These are phyloP conservation scores for Scaptomyza polygonia DNA, from an alignment of 2,888 invertebrate genomes.

Conservation along the genomic window DNA sequence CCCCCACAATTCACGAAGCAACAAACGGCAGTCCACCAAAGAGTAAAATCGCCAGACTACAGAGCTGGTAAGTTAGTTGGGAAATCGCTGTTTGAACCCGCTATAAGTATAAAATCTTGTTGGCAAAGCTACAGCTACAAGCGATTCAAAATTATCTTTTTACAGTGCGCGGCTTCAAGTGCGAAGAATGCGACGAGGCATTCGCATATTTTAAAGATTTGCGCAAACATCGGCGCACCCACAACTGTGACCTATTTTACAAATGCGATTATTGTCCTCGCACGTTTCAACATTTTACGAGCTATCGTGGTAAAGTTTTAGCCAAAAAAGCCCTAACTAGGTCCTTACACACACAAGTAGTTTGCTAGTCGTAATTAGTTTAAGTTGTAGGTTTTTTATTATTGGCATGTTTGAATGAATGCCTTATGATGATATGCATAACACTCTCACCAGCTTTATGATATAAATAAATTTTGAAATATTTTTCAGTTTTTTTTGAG, in stretches of 20 bases:
- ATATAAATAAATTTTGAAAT: background rate
- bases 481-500: background rate
- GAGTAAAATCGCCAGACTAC: no score
- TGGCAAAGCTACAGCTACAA: no score
- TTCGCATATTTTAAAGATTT: slow-evolving; percentile 71
- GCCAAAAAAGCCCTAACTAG: background rate
- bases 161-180: slow-evolving; percentile 73
- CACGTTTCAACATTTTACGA: slow-evolving; percentile 74
- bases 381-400: background rate
- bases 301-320: slow-evolving; percentile 69
- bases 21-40: no score
- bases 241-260: slow-evolving; percentile 75
- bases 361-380: slow-evolving; percentile 15
- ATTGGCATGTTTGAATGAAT: slow-evolving; percentile 21
- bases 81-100: no score
- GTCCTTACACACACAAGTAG: slow-evolving; percentile 6
- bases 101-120: no score
- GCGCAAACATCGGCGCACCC: slow-evolving; percentile 76
- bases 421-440: slow-evolving; percentile 32
- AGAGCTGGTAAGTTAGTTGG: no score
- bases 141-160: slow-evolving; percentile 50
- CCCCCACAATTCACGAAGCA: no score
- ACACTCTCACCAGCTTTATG: slow-evolving; percentile 44
- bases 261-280: slow-evolving; percentile 72
- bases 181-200: slow-evolving; percentile 67